Evolutionary conservation across 2,113 vertebrate genomes (phyloP).

Genomic region (Colius striatus): DNA sequence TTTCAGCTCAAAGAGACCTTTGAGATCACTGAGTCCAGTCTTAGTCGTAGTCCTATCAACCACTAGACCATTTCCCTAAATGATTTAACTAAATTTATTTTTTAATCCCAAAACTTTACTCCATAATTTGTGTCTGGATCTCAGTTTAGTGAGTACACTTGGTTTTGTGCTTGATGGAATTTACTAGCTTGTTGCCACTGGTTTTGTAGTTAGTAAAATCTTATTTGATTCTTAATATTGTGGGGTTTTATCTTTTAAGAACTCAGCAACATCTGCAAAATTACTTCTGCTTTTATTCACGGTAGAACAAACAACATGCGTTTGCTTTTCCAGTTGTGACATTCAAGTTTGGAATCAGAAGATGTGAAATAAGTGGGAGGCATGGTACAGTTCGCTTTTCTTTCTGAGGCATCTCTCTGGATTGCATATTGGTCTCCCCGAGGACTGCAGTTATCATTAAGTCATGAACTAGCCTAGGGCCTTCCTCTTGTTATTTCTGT

Average conservation of each 20-base stretch:
- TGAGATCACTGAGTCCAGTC: too few relatives aligned
- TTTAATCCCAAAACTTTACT: not conserved
- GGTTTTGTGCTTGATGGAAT: not conserved
- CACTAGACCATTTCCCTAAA: too few relatives aligned
- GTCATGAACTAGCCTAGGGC: not conserved
- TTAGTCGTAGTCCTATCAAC: too few relatives aligned
- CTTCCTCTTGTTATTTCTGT: not conserved
- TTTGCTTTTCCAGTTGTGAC: constrained; percentile 9
- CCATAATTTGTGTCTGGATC: not conserved
- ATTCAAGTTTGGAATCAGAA: not conserved
- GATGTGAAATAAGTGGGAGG: not conserved
- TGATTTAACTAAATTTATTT: not conserved
- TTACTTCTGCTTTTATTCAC: not conserved
- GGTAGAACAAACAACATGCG: not conserved
- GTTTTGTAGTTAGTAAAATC: not conserved
- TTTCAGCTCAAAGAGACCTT: too few relatives aligned
- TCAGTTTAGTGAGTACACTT: not conserved
- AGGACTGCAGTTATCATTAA: not conserved
- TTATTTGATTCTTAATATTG: not conserved
- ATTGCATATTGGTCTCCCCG: not conserved
- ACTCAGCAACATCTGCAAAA: not conserved
- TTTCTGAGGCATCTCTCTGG: not conserved
- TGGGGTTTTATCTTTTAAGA: not conserved
- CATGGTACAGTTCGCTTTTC: not conserved
- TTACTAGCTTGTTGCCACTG: accelerated